These are phyloP conservation scores for Toxotes lorentzi DNA, from an alignment of 2,797 vertebrate species.

Conservation along the genomic window DNA sequence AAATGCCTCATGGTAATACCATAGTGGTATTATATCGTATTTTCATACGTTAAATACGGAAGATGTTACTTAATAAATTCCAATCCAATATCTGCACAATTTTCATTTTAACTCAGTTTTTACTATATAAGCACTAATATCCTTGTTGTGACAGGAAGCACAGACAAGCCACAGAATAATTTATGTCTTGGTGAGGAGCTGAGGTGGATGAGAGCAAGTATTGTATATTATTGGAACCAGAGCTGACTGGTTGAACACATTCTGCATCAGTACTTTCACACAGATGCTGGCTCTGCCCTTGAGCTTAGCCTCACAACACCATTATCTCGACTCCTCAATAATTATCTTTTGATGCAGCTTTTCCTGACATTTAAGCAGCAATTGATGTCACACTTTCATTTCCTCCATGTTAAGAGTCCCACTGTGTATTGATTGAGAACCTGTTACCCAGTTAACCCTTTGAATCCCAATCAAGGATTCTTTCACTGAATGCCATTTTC, in stretches of 20 bases:
- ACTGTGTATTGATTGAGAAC: conserved; percentile 50
- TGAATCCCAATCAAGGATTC: conserved; percentile 42
- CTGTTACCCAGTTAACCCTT: conserved; percentile 19
- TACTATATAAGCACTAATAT: neutral
- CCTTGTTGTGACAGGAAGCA: conserved; percentile 9
- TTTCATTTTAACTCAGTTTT: neutral
- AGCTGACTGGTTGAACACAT: conserved; percentile 1
- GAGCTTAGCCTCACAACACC: neutral
- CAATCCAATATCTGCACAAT: no score
- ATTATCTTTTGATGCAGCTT: conserved; percentile 33
- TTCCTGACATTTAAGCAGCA: conserved; percentile 43
- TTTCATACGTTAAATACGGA: neutral
- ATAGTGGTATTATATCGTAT: neutral
- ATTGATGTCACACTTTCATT: conserved; percentile 42
- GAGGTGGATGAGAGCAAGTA: neutral
- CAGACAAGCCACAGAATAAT: neutral
- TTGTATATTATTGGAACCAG: neutral
- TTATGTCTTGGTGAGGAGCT: conserved; percentile 7
- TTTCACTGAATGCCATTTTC: conserved; percentile 19
- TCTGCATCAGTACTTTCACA: conserved; percentile 11
- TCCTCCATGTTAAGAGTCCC: conserved; percentile 24
- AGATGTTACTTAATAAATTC: neutral
- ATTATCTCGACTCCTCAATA: conserved; percentile 14
- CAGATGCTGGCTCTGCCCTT: neutral
- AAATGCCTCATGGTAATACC: neutral